phyloP scores from a whole-genome alignment of 2,113 vertebrate species.

The Oxygymnocypris stewartii region DNA sequence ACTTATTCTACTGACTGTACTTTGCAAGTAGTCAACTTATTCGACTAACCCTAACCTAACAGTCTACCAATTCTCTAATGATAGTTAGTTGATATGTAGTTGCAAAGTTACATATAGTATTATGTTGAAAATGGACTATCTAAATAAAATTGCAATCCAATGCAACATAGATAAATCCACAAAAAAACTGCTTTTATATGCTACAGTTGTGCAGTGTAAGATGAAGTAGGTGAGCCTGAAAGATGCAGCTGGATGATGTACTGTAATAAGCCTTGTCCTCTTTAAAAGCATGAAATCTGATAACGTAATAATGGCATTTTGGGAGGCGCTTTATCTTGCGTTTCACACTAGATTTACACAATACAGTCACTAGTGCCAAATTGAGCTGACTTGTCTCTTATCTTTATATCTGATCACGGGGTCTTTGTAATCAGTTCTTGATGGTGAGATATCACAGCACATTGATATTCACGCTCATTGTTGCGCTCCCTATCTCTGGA shows the following conservation, averaged over 20 bases:
- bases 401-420: constrained; percentile 39
- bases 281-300: constrained; percentile 39
- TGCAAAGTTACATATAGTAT: no score
- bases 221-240: neutral
- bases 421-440: constrained; percentile 36
- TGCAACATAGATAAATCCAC: neutral
- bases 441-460: constrained; percentile 32
- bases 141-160: neutral
- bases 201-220: neutral
- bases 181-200: neutral
- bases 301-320: constrained; percentile 5
- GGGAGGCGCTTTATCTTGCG: constrained; percentile 20
- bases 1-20: no score
- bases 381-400: neutral
- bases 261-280: constrained; percentile 34
- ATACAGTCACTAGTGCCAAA: constrained; percentile 24
- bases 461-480: constrained; percentile 30
- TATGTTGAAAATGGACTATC: neutral
- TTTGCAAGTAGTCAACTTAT: no score
- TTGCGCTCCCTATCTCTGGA: constrained; percentile 10
- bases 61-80: no score
- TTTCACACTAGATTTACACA: constrained; percentile 41
- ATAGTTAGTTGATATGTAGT: no score
- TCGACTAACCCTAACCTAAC: no score
- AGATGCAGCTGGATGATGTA: constrained; percentile 6